Percentiles rank a stretch among this genome's conserved stretches.
These are phyloP conservation scores for Helogale parvula DNA, from an alignment of 2,113 vertebrate species.

Conservation along the genomic window DNA sequence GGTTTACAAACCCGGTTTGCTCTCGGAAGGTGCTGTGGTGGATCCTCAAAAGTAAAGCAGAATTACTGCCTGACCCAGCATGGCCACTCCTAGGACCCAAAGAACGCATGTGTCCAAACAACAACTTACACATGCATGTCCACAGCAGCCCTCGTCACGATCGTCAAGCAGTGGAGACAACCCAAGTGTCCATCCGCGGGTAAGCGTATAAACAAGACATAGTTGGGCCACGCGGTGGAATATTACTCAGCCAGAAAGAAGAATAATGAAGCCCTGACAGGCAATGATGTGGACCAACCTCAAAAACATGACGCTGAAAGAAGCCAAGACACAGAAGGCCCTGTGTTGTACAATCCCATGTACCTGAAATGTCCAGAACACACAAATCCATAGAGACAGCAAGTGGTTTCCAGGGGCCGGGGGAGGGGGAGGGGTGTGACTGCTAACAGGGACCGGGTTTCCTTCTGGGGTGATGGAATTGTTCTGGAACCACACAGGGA, in stretches of 20 bases:
- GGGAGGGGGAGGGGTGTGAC: neutral
- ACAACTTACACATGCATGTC: neutral
- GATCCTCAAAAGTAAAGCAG: neutral
- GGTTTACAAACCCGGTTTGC: neutral
- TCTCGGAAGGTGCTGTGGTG: neutral
- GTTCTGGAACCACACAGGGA: neutral
- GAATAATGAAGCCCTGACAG: neutral
- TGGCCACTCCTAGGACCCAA: neutral
- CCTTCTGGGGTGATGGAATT: neutral
- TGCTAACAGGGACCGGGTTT: neutral
- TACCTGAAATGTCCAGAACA: neutral
- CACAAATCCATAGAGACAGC: neutral
- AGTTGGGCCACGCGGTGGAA: fast-evolving
- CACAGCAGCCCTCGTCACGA: neutral
- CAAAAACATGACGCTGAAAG: neutral
- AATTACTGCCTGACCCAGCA: neutral
- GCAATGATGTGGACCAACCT: neutral
- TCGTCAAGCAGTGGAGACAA: neutral
- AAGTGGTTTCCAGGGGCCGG: neutral
- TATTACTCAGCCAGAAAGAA: neutral
- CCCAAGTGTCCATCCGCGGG: too few relatives aligned
- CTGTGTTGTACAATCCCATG: neutral
- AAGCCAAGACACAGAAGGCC: neutral
- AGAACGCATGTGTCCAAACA: neutral
- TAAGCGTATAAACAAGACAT: neutral